Conservation (phyloP, 1,140 invertebrate genomes). For the Vanessa tameamea region DNA sequence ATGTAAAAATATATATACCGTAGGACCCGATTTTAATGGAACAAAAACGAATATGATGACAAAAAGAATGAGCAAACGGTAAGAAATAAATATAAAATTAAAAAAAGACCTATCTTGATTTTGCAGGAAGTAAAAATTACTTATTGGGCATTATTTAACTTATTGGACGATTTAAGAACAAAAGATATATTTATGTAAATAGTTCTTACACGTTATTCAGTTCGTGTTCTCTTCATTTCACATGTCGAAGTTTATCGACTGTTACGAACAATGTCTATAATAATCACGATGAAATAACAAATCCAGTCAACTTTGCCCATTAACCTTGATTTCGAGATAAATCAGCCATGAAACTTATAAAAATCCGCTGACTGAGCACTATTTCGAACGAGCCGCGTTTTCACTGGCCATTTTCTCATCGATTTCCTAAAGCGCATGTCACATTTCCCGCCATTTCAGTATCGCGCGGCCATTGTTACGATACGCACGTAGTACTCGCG, state of each 20-base stretch:
- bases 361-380: slow-evolving; percentile 29
- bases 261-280: no score
- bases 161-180: no score
- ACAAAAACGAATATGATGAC: no score
- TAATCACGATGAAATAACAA: background rate
- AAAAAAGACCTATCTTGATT: no score
- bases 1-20: no score
- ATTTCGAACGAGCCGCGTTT: slow-evolving; percentile 53
- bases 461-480: slow-evolving; percentile 45
- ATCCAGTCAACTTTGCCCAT: slow-evolving; percentile 13
- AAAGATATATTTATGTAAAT: no score
- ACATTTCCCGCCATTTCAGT: slow-evolving; percentile 70
- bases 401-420: slow-evolving; percentile 58
- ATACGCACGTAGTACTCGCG: slow-evolving; percentile 28
- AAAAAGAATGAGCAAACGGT: no score
- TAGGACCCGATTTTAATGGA: no score
- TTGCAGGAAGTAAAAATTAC: no score
- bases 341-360: slow-evolving; percentile 27
- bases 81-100: no score
- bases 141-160: no score
- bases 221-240: background rate
- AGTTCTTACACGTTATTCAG: no score
- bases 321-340: slow-evolving; percentile 22
- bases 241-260: background rate
- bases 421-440: slow-evolving; percentile 77